phyloP scores from a whole-genome alignment of 1,140 invertebrate genomes.

The Bombus consobrinus region DNA sequence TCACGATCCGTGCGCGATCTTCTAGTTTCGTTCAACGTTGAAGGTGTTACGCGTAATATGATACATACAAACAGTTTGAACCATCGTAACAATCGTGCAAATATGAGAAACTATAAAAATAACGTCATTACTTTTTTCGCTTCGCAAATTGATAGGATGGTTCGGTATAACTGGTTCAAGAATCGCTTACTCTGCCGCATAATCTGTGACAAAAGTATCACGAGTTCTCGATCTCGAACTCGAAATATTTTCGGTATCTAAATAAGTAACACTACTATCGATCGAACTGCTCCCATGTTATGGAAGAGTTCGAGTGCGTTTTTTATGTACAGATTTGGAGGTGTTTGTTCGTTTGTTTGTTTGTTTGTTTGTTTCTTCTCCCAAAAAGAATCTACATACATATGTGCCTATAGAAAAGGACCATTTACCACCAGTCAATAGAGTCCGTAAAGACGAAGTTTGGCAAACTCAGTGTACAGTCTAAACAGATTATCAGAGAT shows the following conservation, averaged over 20 bases:
- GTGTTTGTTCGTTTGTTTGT: not conserved
- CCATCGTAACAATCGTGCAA: constrained; percentile 71
- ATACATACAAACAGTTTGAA: constrained; percentile 56
- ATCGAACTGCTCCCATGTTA: not conserved
- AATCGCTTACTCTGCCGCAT: constrained; percentile 12
- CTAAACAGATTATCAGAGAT: not conserved
- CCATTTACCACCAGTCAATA: not conserved
- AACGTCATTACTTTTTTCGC: constrained; percentile 72
- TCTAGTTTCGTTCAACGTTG: not conserved
- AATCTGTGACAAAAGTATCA: constrained; percentile 3
- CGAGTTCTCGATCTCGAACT: constrained; percentile 13
- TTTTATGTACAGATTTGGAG: constrained; percentile 33
- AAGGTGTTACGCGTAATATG: constrained; percentile 18
- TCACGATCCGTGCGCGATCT: not conserved
- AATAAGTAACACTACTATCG: constrained; percentile 27
- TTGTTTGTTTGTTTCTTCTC: not conserved
- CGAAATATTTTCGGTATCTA: constrained; percentile 11
- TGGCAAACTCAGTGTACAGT: constrained; percentile 31
- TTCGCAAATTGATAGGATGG: constrained; percentile 71
- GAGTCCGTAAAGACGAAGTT: constrained; percentile 6
- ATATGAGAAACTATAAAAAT: constrained; percentile 80
- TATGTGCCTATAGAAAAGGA: not conserved
- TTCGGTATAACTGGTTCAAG: constrained; percentile 55
- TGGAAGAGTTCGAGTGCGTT: not conserved
- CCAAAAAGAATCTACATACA: constrained; percentile 5